Percentiles rank a stretch among this genome's conserved stretches.
phyloP scores from a whole-genome alignment of 2,888 invertebrate genomes.

The Hoplodrina blanda region DNA sequence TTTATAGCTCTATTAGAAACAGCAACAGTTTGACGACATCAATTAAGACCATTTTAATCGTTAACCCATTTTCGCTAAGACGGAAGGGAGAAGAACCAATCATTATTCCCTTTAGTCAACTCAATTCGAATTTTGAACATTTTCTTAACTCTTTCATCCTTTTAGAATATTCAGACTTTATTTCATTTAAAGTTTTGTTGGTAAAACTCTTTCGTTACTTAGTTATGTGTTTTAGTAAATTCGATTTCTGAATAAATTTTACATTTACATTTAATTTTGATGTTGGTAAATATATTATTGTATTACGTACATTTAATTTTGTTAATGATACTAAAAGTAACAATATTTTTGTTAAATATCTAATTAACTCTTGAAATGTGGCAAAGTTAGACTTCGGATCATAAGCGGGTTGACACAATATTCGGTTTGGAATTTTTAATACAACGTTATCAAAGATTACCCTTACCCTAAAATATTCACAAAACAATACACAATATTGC shows the following conservation, averaged over 20 bases:
- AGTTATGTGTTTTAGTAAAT: not conserved
- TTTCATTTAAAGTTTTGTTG: slow-evolving; percentile 35
- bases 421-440: too few relatives aligned
- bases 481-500: not conserved
- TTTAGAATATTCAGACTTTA: slow-evolving; percentile 34
- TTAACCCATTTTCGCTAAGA: slow-evolving; percentile 80
- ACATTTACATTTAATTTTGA: too few relatives aligned
- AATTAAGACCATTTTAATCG: slow-evolving; percentile 82
- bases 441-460: too few relatives aligned
- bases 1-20: slow-evolving; percentile 73
- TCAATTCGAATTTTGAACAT: slow-evolving; percentile 49
- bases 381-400: not conserved
- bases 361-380: not conserved
- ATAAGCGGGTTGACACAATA: too few relatives aligned
- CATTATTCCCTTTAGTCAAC: slow-evolving; percentile 61
- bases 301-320: too few relatives aligned
- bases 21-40: slow-evolving; percentile 74
- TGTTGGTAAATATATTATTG: too few relatives aligned
- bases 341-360: too few relatives aligned
- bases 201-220: slow-evolving; percentile 12
- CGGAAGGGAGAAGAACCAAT: slow-evolving; percentile 66
- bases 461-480: not conserved
- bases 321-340: too few relatives aligned
- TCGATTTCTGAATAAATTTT: too few relatives aligned
- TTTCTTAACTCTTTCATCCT: slow-evolving; percentile 34